These are phyloP conservation scores for Latrodectus elegans DNA, from an alignment of 2,888 invertebrate species.

Conservation along the genomic window DNA sequence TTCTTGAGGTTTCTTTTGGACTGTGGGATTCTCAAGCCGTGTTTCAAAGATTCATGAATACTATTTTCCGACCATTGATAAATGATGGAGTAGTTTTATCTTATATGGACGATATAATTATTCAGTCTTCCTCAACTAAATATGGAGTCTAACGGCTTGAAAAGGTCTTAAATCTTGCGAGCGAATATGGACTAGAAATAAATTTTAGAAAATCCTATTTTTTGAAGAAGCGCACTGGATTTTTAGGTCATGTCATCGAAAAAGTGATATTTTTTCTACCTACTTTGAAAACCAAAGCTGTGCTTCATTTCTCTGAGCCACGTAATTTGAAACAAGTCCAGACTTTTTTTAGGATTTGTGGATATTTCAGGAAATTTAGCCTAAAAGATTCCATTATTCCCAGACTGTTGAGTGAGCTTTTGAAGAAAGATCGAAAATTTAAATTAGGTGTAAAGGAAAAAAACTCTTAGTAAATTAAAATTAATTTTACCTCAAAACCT, in stretches of 20 bases:
- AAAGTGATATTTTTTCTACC: no score
- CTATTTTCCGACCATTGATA: slow-evolving; percentile 7
- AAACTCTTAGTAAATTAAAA: slow-evolving; percentile 15
- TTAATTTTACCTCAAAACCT: background rate
- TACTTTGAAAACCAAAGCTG: no score
- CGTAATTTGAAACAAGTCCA: slow-evolving; percentile 7
- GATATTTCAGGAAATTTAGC: background rate
- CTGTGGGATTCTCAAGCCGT: background rate
- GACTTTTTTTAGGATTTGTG: background rate
- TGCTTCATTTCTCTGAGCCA: no score
- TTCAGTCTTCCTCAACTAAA: background rate
- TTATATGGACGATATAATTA: slow-evolving; percentile 34
- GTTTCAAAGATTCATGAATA: slow-evolving; percentile 21
- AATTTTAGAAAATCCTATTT: slow-evolving; percentile 19
- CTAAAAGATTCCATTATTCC: no score
- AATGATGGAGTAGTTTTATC: background rate
- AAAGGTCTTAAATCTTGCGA: background rate
- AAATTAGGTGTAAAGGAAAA: background rate
- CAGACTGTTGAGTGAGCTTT: background rate
- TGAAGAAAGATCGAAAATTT: slow-evolving; percentile 14
- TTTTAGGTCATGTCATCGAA: no score
- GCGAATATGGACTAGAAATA: slow-evolving; percentile 4
- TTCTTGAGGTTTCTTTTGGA: background rate
- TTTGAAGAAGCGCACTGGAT: slow-evolving; percentile 15
- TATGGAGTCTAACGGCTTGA: slow-evolving; percentile 7